A percentile compares a stretch with the other conserved stretches of the same genome.
These are phyloP conservation scores for Elegia similella DNA, from an alignment of 2,888 invertebrate genomes.

Conservation along the genomic window DNA sequence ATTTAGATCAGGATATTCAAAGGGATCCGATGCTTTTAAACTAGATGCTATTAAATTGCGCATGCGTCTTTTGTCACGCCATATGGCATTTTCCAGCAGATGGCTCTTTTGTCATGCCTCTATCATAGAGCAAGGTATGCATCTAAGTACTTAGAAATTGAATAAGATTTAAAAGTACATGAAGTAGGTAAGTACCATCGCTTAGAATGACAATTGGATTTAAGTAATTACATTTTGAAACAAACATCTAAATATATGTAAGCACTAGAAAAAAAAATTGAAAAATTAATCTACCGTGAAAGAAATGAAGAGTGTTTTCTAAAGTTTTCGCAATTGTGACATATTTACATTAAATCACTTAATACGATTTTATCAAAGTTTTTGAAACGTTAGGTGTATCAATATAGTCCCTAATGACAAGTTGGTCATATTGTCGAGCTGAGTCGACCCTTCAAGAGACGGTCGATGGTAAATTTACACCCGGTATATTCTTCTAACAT, in stretches of 20 bases:
- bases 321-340: too few species aligned
- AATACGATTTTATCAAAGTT: too few species aligned
- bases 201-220: not conserved
- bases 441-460: too few species aligned
- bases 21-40: slow-evolving; percentile 63
- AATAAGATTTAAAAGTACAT: slow-evolving; percentile 36
- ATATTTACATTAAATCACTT: too few species aligned
- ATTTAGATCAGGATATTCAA: slow-evolving; percentile 61
- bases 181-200: not conserved
- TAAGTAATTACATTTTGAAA: not conserved
- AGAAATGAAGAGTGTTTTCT: too few species aligned
- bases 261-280: too few species aligned
- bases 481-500: too few species aligned
- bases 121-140: slow-evolving; percentile 50
- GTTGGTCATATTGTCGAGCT: too few species aligned
- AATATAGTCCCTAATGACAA: too few species aligned
- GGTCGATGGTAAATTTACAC: too few species aligned
- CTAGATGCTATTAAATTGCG: slow-evolving; percentile 80
- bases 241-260: not conserved
- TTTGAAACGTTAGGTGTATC: slow-evolving; percentile 1
- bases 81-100: slow-evolving; percentile 77
- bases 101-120: slow-evolving; percentile 62
- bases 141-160: slow-evolving; percentile 32
- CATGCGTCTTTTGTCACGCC: slow-evolving; percentile 71
- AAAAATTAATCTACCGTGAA: too few species aligned